Conservation (phyloP, 2,113 vertebrate species). For the Chaetodon trifascialis region DNA sequence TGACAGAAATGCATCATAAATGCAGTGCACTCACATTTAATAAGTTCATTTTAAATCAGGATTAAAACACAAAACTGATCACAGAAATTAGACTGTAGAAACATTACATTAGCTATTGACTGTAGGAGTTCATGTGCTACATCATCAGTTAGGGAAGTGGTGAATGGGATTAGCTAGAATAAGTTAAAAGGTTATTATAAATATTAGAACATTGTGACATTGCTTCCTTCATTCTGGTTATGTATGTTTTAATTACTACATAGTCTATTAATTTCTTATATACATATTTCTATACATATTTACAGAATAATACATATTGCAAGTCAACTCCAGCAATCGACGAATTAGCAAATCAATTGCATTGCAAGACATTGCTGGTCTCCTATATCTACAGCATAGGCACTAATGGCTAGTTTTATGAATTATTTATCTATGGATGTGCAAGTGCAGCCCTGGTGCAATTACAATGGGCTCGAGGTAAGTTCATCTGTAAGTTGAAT, state of each 20-base stretch:
- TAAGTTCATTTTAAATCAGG: background rate
- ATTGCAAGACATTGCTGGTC: background rate
- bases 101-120: too few species aligned
- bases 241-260: background rate
- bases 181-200: background rate
- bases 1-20: background rate
- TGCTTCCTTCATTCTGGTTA: background rate
- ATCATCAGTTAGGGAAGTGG: background rate
- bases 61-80: background rate
- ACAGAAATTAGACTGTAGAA: background rate
- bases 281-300: too few species aligned
- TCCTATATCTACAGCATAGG: background rate
- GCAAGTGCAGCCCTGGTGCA: too few species aligned
- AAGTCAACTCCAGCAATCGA: background rate
- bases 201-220: background rate
- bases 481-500: too few species aligned
- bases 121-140: background rate
- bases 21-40: background rate
- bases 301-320: background rate
- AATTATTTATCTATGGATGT: too few species aligned
- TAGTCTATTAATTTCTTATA: background rate
- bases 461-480: too few species aligned
- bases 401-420: too few species aligned
- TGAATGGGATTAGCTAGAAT: background rate
- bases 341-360: background rate